Base-by-base conservation (phyloP, 2,888 invertebrate genomes). In the Branchipolynoe longqiensis region DNA sequence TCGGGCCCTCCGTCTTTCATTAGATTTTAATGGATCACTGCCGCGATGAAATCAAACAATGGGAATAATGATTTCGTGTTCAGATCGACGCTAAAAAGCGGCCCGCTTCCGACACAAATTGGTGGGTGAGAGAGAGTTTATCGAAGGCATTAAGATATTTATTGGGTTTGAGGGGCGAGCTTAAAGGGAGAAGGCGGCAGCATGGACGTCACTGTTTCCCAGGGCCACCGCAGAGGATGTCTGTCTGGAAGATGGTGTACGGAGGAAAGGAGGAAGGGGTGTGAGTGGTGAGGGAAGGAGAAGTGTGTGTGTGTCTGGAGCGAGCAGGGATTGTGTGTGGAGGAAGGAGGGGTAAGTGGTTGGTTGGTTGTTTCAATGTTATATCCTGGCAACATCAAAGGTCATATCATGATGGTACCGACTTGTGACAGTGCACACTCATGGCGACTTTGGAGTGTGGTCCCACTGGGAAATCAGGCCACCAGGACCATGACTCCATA, bases 51-150 rank as follows among this genome's bases (percentile, higher is more conserved):
- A 54, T 78, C 78, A 78, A 78, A 78, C 78, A 78, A 78, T 48
- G 54, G 78, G 78, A 78, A 78, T 78, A 78, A 78, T 78, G 78
- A 78, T 54, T 78, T 54, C 28, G 48, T 78, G 78, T 78, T 78
- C 78, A 78, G 48, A 25, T 14, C 14, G 28, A 54, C 48, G 36
- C 78, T 48, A 78, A 78, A 78, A 78, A 48, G 14, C 12, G 6
- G 2, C 48, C 41, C 54, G 14, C 48, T 78, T 36, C 25, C 69
- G 36, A 38, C 36, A 69, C 69, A 69, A 69, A 69, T 69, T 33
- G 69, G 69, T n/a, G 69, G n/a, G 69, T 69, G 69, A 69, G 69
- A 69, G 69, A 69, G 69, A 38, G 69, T 69, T 69, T 69, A 69
- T 38, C 69, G 14, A 33, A 69, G 69, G 69, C 38, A 69, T 69